These are phyloP conservation scores for Mesorhabditis sp. DNA, from an alignment of 2,888 invertebrate genomes.

Conservation along the genomic window DNA sequence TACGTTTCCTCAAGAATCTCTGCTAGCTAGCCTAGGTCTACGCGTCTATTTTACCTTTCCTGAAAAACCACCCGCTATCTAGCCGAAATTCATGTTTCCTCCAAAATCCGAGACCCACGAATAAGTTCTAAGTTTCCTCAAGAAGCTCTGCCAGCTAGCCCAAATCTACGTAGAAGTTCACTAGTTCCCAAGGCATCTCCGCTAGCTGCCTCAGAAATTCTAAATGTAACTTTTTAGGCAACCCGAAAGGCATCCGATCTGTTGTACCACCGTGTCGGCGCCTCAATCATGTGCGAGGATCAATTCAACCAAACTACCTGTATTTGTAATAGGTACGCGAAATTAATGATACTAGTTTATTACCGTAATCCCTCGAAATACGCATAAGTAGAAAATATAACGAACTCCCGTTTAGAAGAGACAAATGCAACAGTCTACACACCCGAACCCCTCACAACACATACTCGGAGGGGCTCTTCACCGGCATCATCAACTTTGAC, in stretches of 20 bases:
- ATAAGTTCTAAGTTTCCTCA: no score
- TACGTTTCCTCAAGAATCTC: no score
- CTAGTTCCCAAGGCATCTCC: no score
- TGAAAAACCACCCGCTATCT: no score
- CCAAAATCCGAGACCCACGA: no score
- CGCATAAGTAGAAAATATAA: background rate
- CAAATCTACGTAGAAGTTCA: no score
- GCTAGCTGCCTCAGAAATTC: no score
- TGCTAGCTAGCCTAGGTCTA: no score
- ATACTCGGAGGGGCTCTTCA: constrained; percentile 39
- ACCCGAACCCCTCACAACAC: constrained; percentile 35
- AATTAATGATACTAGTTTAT: background rate
- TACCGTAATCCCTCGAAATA: constrained; percentile 5
- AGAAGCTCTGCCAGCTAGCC: no score
- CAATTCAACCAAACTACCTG: constrained; percentile 46
- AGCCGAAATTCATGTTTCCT: no score
- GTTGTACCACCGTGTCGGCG: constrained; percentile 35
- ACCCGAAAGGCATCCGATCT: constrained; percentile 10
- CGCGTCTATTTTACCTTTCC: no score
- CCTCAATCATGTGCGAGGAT: constrained; percentile 41
- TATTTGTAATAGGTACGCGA: constrained; percentile 32
- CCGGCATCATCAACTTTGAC: constrained; percentile 42
- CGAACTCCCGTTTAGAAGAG: constrained; percentile 19
- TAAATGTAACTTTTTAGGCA: background rate
- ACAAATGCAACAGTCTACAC: constrained; percentile 44